Evolutionary conservation across 2,888 invertebrate species (phyloP).

Genomic region (Temnothorax rugatulus): DNA sequence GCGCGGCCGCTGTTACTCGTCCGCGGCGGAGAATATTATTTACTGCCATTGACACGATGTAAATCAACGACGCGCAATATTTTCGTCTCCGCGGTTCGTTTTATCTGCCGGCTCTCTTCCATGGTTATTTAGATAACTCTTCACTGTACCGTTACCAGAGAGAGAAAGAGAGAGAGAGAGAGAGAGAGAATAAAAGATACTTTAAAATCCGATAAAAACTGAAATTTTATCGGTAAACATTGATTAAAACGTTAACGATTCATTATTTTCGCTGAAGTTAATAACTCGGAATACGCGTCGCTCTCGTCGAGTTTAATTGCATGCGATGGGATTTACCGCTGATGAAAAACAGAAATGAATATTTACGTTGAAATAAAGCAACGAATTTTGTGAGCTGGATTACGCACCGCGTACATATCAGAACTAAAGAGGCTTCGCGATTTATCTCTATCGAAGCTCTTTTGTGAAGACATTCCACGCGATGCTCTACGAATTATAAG

Average conservation of each 20-base stretch:
- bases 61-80: constrained; percentile 48
- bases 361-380: constrained; percentile 8
- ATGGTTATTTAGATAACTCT: neutral
- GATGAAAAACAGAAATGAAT: neutral
- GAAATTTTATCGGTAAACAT: constrained; percentile 16
- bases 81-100: constrained; percentile 23
- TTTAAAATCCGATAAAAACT: constrained; percentile 10
- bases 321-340: neutral
- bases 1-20: constrained; percentile 7
- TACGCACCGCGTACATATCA: neutral
- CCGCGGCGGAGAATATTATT: constrained; percentile 23
- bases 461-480: constrained; percentile 7
- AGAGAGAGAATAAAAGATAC: neutral
- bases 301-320: constrained; percentile 9
- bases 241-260: constrained; percentile 42
- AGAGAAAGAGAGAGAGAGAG: neutral
- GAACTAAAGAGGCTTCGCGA: neutral
- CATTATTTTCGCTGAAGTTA: constrained; percentile 23
- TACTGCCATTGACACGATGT: constrained; percentile 26
- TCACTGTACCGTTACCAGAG: neutral
- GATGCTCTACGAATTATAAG: neutral
- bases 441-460: neutral
- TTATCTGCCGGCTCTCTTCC: neutral
- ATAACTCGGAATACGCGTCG: constrained; percentile 15
- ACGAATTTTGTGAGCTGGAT: neutral